Evolutionary conservation across 2,888 invertebrate genomes (phyloP).

Genomic region (Brenthis ino): DNA sequence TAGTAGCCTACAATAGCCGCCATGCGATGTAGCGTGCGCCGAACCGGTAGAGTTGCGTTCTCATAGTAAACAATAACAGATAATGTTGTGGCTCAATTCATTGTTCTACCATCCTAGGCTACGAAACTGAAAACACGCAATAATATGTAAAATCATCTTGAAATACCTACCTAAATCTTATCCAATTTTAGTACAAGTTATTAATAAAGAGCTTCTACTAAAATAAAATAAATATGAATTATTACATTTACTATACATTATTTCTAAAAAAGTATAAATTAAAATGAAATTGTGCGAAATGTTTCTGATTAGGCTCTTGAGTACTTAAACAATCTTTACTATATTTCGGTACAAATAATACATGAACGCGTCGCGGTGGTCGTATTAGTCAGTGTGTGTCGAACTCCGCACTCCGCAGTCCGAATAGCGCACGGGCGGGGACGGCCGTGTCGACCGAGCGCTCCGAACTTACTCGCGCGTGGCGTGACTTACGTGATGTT

Average conservation of each 20-base stretch:
- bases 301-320: too few species aligned
- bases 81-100: slow-evolving; percentile 57
- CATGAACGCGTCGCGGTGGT: slow-evolving; percentile 38
- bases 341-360: background rate
- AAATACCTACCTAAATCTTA: too few species aligned
- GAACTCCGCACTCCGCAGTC: slow-evolving; percentile 56
- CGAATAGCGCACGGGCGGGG: slow-evolving; percentile 64
- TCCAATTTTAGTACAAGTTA: too few species aligned
- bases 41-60: slow-evolving; percentile 44
- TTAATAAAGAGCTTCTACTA: background rate
- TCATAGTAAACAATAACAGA: slow-evolving; percentile 66
- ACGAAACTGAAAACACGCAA: slow-evolving; percentile 23
- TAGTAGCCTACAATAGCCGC: slow-evolving; percentile 58
- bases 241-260: background rate
- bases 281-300: too few species aligned
- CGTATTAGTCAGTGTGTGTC: slow-evolving; percentile 34
- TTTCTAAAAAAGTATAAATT: too few species aligned
- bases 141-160: background rate
- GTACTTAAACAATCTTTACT: background rate
- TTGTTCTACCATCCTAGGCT: slow-evolving; percentile 24
- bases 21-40: slow-evolving; percentile 51
- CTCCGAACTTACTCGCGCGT: slow-evolving; percentile 57
- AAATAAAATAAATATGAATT: background rate
- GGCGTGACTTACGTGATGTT: slow-evolving; percentile 59
- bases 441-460: slow-evolving; percentile 59